phyloP scores from a whole-genome alignment of 2,888 invertebrate genomes.

The Lasioglossum villosulum region DNA sequence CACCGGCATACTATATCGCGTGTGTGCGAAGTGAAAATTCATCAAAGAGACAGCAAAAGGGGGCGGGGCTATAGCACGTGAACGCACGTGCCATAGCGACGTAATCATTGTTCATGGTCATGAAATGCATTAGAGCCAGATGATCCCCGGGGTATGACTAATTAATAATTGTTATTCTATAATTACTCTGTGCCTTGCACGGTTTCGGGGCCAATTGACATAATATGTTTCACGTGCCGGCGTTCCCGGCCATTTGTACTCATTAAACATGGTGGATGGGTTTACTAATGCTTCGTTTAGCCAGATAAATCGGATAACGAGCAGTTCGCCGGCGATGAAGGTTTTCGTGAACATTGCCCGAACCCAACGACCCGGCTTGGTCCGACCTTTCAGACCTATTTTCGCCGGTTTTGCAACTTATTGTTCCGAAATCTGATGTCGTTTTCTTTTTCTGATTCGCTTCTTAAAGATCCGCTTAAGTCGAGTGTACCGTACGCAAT shows the following conservation, averaged over 20 bases:
- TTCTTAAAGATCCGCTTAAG: no score
- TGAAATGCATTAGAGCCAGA: slow-evolving; percentile 40
- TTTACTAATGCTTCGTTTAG: slow-evolving; percentile 50
- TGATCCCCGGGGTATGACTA: slow-evolving; percentile 46
- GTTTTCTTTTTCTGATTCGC: no score
- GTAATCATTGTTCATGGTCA: slow-evolving; percentile 54
- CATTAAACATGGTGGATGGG: slow-evolving; percentile 42
- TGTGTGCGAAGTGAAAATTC: neutral
- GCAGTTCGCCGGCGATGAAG: slow-evolving; percentile 9
- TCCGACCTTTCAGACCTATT: neutral
- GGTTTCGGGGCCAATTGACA: slow-evolving; percentile 50
- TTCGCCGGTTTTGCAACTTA: neutral
- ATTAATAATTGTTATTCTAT: slow-evolving; percentile 63
- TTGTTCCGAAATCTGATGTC: no score
- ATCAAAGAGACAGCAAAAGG: neutral
- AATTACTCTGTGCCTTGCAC: slow-evolving; percentile 48
- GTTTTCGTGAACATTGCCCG: neutral
- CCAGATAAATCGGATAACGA: slow-evolving; percentile 35
- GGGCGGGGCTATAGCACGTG: neutral
- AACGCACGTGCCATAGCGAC: neutral
- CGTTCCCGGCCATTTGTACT: slow-evolving; percentile 44
- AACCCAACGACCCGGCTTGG: neutral
- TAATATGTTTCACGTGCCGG: slow-evolving; percentile 49
- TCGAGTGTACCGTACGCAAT: no score
- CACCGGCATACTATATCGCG: neutral